Evolutionary conservation across 2,113 vertebrate species (phyloP).

Genomic region (Acrocephalus arundinaceus): DNA sequence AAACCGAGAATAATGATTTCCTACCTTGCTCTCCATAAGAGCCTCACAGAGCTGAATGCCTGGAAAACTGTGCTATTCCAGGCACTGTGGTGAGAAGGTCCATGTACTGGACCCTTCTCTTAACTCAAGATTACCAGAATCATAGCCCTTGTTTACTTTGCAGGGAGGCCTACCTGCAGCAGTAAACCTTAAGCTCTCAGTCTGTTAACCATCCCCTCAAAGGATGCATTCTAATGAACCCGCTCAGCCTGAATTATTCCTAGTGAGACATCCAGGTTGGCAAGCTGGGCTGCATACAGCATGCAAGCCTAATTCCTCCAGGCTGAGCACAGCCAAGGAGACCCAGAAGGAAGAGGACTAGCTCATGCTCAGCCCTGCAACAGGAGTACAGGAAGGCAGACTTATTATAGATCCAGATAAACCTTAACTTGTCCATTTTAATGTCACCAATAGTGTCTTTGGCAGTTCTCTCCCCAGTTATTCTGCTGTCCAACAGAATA

Average conservation of each 20-base stretch:
- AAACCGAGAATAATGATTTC: not conserved
- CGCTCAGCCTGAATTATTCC: not conserved
- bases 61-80: not conserved
- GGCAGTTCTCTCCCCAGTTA: not conserved
- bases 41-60: not conserved
- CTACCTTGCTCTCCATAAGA: not conserved
- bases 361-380: not conserved
- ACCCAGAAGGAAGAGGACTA: not conserved
- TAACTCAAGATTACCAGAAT: not conserved
- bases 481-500: not conserved
- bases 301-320: not conserved
- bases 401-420: not conserved
- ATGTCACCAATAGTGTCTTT: not conserved
- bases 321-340: not conserved
- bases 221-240: not conserved
- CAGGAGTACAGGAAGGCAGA: accelerated
- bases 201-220: accelerated
- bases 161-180: not conserved
- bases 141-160: not conserved
- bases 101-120: not conserved
- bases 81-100: not conserved
- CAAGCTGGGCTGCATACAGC: not conserved
- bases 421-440: not conserved
- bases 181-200: not conserved
- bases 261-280: not conserved